Evolutionary conservation across 2,113 vertebrate species (phyloP).

Genomic region (Neolamprologus kungweensis): DNA sequence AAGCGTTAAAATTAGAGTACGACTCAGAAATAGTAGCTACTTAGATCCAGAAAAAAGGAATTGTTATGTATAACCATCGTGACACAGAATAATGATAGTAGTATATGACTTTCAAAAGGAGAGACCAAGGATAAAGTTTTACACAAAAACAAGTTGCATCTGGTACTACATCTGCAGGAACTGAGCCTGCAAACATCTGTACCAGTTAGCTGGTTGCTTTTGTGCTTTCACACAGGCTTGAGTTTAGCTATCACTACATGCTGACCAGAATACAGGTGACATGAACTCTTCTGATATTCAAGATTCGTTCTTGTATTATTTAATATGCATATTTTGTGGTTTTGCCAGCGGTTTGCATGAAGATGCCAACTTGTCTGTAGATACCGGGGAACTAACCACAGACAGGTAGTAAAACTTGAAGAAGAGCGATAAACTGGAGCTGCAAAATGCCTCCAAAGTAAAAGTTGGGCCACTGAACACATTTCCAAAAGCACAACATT

Average conservation of each 20-base stretch:
- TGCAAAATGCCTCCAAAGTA: neutral
- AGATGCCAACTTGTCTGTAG: neutral
- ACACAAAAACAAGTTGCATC: neutral
- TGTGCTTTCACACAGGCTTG: neutral
- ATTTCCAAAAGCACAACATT: neutral
- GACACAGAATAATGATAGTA: neutral
- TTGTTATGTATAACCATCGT: neutral
- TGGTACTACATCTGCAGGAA: neutral
- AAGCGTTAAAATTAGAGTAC: neutral
- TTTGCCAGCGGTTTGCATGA: neutral
- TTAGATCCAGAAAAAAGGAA: neutral
- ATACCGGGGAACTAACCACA: neutral
- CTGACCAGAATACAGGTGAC: neutral
- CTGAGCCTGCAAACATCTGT: neutral
- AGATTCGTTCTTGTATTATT: neutral
- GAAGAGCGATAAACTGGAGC: neutral
- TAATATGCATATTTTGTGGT: neutral
- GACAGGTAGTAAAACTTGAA: neutral
- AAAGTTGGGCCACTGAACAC: neutral
- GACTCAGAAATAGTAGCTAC: neutral
- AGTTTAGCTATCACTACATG: neutral
- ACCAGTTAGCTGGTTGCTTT: neutral
- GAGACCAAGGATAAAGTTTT: neutral
- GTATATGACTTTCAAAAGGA: neutral
- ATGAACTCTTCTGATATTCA: neutral